Base-by-base conservation (phyloP, 2,797 vertebrate genomes). In the Chelon auratus region DNA sequence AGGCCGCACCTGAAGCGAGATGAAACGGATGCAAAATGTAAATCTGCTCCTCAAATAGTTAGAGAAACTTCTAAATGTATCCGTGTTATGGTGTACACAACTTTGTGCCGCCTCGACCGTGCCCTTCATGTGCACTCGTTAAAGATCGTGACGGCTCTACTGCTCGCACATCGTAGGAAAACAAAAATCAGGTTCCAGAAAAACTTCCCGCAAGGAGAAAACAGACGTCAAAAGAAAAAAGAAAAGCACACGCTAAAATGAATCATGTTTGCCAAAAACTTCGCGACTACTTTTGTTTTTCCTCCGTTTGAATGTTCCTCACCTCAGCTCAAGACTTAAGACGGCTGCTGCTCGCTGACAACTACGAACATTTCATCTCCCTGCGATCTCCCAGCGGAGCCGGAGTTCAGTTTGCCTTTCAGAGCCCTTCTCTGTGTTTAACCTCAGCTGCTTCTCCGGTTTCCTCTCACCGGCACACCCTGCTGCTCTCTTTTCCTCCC, bases 311-410 rank as follows among this genome's bases (percentile, higher is more conserved):
- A 62, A 48, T 64, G 52, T 74, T 77, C 20, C 4, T 13, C 57
- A 3, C n/a, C 9, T 45, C 58, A 77, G 57, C 75, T 88, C 67
- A 50, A 51, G 78, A 77, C 72, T 70, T 57, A 43, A 84, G 87
- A 87, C 87, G 78, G 84, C 88, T 93, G 90, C 83, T 84, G 76
- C 80, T 83, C 67, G 45, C 65, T 83, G 78, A 83, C 88, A 79
- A 77, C 78, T 68, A 15, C 37, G 63, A 84, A 65, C 78, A 77
- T 85, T 79, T 84, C 62, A 88, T 86, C 84, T 85, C 45, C 68
- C 54, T 4, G 1, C 50, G 2, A 77, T 78, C 78, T 84, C 83
- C 72, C 72, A 48, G 65, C 5, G 33, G 86, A 90, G 66, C 3
- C 55, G 72, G 76, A 76, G 70, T 89, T 88, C 80, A 74, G 73